Evolutionary conservation across 1,140 invertebrate species (phyloP).

Genomic region (Habropoda laboriosa): DNA sequence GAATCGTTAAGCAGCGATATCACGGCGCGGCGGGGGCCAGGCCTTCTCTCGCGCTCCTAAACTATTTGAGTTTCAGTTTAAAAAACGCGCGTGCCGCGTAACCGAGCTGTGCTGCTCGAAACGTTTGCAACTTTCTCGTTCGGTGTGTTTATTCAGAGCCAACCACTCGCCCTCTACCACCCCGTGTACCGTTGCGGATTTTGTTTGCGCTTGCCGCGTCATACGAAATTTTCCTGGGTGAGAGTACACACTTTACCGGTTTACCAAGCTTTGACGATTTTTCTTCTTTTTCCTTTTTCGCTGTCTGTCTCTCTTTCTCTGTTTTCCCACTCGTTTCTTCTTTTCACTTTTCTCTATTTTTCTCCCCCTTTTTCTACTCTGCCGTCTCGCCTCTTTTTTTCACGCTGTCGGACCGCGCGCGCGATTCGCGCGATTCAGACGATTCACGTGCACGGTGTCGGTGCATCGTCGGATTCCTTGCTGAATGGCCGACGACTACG

Average conservation of each 20-base stretch:
- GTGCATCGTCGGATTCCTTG: neutral
- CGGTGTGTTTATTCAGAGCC: conserved; percentile 26
- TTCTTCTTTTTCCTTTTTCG: no score
- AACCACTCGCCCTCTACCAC: no score
- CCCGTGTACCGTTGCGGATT: conserved; percentile 2
- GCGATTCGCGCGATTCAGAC: no score
- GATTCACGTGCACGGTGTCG: neutral
- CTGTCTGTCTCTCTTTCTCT: neutral
- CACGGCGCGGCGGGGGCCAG: conserved; percentile 18
- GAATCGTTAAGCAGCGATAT: conserved; percentile 60
- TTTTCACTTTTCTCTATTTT: neutral
- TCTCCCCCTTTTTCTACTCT: no score
- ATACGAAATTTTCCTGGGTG: neutral
- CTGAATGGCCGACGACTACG: neutral
- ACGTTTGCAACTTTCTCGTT: conserved; percentile 9
- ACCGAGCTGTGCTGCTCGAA: conserved; percentile 10
- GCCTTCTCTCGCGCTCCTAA: conserved; percentile 7
- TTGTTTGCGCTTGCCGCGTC: conserved; percentile 28
- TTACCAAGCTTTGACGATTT: neutral
- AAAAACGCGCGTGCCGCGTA: conserved; percentile 48
- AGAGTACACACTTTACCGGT: neutral
- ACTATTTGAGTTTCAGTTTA: conserved; percentile 57
- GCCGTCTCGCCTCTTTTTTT: neutral
- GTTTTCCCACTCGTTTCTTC: no score
- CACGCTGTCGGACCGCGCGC: neutral